Base-by-base conservation (phyloP, 2,797 vertebrate species). In the Dendrocincla tyrannina region DNA sequence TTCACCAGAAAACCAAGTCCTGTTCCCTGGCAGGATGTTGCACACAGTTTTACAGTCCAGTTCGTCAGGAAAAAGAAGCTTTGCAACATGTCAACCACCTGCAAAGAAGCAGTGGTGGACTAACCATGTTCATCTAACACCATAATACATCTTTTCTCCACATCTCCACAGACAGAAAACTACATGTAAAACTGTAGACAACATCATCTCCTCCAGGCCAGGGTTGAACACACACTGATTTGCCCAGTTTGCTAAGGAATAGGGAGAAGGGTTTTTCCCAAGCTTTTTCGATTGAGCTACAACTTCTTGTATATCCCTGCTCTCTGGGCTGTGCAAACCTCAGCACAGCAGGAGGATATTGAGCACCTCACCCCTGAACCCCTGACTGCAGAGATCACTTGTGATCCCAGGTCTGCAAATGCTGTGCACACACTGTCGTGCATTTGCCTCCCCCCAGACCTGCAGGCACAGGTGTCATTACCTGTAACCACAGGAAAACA, bases 271-370 rank as follows among this genome's bases (percentile, higher is more conserved):
- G 1, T 84, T 84, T 76, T 66, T 12, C 42, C 25, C 32, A 75
- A 58, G 24, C 10, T 84, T 49, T 76, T 67, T 47, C 41, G 44
- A 25, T 0, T 25, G 22, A 74, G 41, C 17, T 73, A 8, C 25
- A 27, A 46, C 42, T 59, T 49, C 39, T 20, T 0, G 0, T 9
- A 11, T 1, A 15, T 25, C 35, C 35, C 46, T 60, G 24, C 44
- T 56, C 35, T 42, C 16, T 23, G 9, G 58, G n/a, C 50, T 52
- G 24, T 49, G 72, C 42, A 62, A 58, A 80, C 64, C 68, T 52
- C 50, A 87, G 35, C 52, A 49, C 35, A 11, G 5, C 44, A 35
- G 28, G 35, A 68, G 32, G 64, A 46, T 80, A 22, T 1, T 28
- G 41, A 56, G 50, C 50, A 75, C 32, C 28, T 80, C 64, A 50